phyloP scores from a whole-genome alignment of 2,888 invertebrate genomes.

The Palloptera scutellata region DNA sequence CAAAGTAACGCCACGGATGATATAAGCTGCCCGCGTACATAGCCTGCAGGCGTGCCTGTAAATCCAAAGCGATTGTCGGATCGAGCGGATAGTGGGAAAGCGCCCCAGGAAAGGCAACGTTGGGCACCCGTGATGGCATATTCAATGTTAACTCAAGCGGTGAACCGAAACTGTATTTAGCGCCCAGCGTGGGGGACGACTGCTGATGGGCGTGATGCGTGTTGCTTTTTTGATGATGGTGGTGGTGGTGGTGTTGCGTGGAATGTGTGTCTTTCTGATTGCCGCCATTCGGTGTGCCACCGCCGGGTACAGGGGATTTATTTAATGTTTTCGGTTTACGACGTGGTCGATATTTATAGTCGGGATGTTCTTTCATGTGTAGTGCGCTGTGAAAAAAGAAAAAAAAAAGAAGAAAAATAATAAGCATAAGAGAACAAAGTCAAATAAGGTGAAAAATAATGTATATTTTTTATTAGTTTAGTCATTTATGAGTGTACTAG shows the following conservation, averaged over 20 bases:
- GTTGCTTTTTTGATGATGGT: constrained; percentile 36
- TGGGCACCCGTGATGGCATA: constrained; percentile 56
- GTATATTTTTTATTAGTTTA: too few species aligned
- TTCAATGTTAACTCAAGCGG: constrained; percentile 60
- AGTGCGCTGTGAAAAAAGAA: constrained; percentile 72
- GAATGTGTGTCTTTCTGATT: constrained; percentile 25
- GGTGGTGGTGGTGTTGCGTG: constrained; percentile 43
- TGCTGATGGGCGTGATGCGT: constrained; percentile 37
- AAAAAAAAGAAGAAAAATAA: constrained; percentile 4
- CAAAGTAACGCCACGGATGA: constrained; percentile 64
- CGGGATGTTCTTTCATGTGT: constrained; percentile 93
- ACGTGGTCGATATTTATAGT: constrained; percentile 89
- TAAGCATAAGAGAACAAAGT: neutral
- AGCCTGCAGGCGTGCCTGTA: constrained; percentile 63
- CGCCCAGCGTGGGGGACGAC: constrained; percentile 20
- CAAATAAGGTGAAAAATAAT: neutral
- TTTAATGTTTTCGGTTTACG: constrained; percentile 86
- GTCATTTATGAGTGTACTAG: neutral
- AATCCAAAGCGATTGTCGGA: constrained; percentile 62
- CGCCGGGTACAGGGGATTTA: constrained; percentile 66
- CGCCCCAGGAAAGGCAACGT: constrained; percentile 52
- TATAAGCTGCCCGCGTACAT: constrained; percentile 64
- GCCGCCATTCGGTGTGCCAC: constrained; percentile 25
- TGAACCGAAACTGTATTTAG: constrained; percentile 61
- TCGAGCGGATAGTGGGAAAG: constrained; percentile 61